Conservation (phyloP, 1,140 invertebrate genomes). For the Trissolcus basalis region DNA sequence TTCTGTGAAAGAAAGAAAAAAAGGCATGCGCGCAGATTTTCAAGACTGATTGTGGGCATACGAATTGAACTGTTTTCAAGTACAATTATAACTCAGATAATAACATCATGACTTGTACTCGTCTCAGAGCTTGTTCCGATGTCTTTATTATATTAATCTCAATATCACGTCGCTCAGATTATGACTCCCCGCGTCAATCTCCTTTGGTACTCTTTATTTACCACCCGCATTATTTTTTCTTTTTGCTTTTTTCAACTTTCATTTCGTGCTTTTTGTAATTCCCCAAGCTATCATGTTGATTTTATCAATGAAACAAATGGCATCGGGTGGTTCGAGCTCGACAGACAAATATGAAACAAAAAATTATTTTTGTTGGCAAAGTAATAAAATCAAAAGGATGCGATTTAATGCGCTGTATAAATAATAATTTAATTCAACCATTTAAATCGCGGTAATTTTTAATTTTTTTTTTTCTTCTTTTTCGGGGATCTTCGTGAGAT, state of each 20-base stretch:
- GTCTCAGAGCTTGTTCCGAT: slow-evolving; percentile 27
- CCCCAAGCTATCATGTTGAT: too few relatives aligned
- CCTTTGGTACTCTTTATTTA: slow-evolving; percentile 45
- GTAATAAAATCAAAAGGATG: too few relatives aligned
- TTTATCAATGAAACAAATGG: too few relatives aligned
- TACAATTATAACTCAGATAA: slow-evolving; percentile 44
- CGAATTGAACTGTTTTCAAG: too few relatives aligned
- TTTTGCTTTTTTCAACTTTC: too few relatives aligned
- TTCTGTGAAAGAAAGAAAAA: too few relatives aligned
- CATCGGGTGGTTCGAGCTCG: too few relatives aligned
- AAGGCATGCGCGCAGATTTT: too few relatives aligned
- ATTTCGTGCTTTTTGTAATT: too few relatives aligned
- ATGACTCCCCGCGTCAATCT: slow-evolving; percentile 35
- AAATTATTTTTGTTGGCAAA: background rate
- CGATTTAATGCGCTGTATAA: background rate
- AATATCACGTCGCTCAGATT: slow-evolving; percentile 31
- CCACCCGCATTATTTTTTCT: slow-evolving; percentile 41
- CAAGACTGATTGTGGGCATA: too few relatives aligned
- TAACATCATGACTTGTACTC: slow-evolving; percentile 18
- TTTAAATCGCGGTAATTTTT: background rate
- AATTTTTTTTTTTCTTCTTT: too few relatives aligned
- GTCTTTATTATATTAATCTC: slow-evolving; percentile 54
- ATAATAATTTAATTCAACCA: background rate
- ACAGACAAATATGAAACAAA: background rate
- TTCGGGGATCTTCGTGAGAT: slow-evolving; percentile 38